Conservation (phyloP, 2,113 vertebrate species). For the Coregonus clupeaformis region DNA sequence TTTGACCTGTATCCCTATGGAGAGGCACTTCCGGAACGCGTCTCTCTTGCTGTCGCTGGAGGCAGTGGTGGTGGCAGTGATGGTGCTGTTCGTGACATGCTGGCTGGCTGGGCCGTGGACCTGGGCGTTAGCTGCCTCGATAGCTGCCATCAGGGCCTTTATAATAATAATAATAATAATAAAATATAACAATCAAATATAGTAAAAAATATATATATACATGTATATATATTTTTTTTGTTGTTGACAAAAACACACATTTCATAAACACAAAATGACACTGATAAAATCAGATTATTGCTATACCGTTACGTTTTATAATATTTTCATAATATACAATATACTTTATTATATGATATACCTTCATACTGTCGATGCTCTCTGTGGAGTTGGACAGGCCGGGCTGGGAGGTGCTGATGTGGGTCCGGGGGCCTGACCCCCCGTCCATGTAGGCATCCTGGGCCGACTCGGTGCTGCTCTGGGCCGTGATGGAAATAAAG, state of each 20-base stretch:
- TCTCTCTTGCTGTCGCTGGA: constrained; percentile 69
- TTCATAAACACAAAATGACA: too few relatives aligned
- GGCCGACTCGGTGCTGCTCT: constrained; percentile 99
- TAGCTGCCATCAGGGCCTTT: constrained; percentile 91
- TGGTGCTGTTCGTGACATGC: constrained; percentile 86
- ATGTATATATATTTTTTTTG: too few relatives aligned
- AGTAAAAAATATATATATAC: too few relatives aligned
- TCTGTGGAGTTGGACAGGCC: constrained; percentile 98
- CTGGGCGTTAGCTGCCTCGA: constrained; percentile 97
- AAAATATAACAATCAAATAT: too few relatives aligned
- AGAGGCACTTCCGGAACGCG: constrained; percentile 92
- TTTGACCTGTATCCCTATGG: constrained; percentile 94
- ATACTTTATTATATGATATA: not conserved
- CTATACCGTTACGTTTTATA: too few relatives aligned
- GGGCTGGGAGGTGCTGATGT: constrained; percentile 85
- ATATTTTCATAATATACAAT: too few relatives aligned
- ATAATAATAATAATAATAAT: too few relatives aligned
- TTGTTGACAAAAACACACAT: too few relatives aligned
- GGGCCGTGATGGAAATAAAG: constrained; percentile 98
- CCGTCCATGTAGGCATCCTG: constrained; percentile 99
- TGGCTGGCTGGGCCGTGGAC: constrained; percentile 96
- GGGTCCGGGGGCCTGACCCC: constrained; percentile 79
- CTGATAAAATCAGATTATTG: too few relatives aligned
- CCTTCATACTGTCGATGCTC: constrained; percentile 98
- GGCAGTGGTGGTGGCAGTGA: constrained; percentile 59